Conservation (phyloP, 2,888 invertebrate genomes). For the Phania funesta region DNA sequence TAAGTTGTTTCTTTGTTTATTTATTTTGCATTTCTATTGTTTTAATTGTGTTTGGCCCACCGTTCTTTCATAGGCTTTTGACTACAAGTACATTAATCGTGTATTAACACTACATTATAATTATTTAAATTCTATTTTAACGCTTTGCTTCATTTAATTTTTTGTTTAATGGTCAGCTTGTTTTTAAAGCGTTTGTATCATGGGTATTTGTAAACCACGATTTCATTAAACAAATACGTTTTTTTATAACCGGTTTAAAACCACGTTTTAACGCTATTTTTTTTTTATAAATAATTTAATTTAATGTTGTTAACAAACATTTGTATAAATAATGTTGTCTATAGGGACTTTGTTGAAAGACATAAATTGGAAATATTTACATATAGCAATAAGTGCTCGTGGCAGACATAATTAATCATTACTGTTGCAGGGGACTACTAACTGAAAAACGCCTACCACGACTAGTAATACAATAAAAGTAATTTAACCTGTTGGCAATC, state of each 20-base stretch:
- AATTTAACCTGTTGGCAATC: too few relatives aligned
- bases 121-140: conserved; percentile 6
- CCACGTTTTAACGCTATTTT: neutral
- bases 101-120: neutral
- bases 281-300: neutral
- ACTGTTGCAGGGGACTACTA: too few relatives aligned
- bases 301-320: neutral
- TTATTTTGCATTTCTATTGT: conserved; percentile 25
- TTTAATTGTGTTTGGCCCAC: neutral
- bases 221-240: conserved; percentile 11
- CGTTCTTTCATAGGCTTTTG: conserved; percentile 11
- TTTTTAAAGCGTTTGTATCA: neutral
- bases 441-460: too few relatives aligned
- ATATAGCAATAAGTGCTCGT: neutral
- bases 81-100: neutral
- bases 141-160: neutral
- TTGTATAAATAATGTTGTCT: neutral
- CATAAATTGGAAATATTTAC: conserved; percentile 20
- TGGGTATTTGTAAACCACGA: neutral
- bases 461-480: too few relatives aligned
- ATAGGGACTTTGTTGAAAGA: neutral
- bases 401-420: too few relatives aligned
- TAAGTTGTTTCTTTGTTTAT: conserved; percentile 38
- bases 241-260: conserved; percentile 30
- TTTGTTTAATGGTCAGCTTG: neutral